These are phyloP conservation scores for Ceuthmochares aereus DNA, from an alignment of 2,113 vertebrate species.

Conservation along the genomic window DNA sequence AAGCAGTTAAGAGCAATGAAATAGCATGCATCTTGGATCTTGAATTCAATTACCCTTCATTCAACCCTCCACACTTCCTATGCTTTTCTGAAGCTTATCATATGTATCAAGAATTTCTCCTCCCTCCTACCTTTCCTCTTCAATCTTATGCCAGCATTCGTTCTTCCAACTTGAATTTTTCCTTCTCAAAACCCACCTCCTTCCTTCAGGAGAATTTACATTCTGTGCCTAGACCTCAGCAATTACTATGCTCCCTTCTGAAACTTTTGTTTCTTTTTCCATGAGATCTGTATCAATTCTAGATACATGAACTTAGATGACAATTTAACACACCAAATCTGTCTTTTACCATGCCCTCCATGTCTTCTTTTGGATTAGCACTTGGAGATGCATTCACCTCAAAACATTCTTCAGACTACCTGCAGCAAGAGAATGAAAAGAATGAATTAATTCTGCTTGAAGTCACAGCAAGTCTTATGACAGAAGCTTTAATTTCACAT, in stretches of 20 bases:
- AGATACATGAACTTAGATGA: not conserved
- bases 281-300: not conserved
- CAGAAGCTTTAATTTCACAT: conserved; percentile 47
- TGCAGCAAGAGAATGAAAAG: conserved; percentile 6
- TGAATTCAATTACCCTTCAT: not conserved
- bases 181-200: not conserved
- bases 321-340: not conserved
- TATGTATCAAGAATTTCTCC: not conserved
- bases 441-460: conserved; percentile 38
- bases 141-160: not conserved
- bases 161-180: not conserved
- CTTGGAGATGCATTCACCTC: not conserved
- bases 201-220: not conserved
- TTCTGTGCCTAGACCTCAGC: not conserved
- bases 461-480: conserved; percentile 5
- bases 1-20: not conserved
- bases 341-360: not conserved
- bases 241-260: not conserved
- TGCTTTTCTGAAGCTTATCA: not conserved
- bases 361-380: not conserved
- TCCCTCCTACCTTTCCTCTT: not conserved
- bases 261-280: not conserved
- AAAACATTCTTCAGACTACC: not conserved
- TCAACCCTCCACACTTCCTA: not conserved
- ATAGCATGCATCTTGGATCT: not conserved